Evolutionary conservation across 1,140 invertebrate species (phyloP).

Genomic region (Drosophila setifemur): DNA sequence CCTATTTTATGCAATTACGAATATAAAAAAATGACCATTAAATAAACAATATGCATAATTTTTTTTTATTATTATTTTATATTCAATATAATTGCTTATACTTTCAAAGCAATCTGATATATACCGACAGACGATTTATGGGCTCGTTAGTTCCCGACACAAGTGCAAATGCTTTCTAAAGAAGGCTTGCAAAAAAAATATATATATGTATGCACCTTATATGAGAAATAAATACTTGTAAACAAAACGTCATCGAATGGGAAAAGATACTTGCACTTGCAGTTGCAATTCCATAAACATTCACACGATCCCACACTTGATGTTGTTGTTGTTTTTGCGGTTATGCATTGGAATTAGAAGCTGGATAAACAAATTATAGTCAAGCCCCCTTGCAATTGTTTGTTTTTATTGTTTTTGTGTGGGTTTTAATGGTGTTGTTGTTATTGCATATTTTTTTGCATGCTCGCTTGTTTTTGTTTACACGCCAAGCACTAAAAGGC

Average conservation of each 20-base stretch:
- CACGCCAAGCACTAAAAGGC: slow-evolving; percentile 10
- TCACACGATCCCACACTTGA: slow-evolving; percentile 1
- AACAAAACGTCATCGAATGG: slow-evolving; percentile 68
- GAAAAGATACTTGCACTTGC: slow-evolving; percentile 11
- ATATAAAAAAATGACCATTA: too few relatives aligned
- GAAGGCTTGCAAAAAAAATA: background rate
- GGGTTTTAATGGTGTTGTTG: slow-evolving; percentile 21
- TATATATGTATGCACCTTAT: too few relatives aligned
- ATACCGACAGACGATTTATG: background rate
- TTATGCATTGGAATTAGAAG: slow-evolving; percentile 53
- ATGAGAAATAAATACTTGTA: slow-evolving; percentile 29
- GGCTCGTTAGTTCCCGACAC: background rate
- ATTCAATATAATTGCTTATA: too few relatives aligned
- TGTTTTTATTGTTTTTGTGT: slow-evolving; percentile 3
- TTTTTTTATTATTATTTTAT: too few relatives aligned
- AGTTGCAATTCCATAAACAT: background rate
- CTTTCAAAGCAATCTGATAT: too few relatives aligned
- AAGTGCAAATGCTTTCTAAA: slow-evolving; percentile 32
- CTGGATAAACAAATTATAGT: slow-evolving; percentile 68
- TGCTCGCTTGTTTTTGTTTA: slow-evolving; percentile 26
- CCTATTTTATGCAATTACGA: too few relatives aligned
- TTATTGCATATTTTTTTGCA: slow-evolving; percentile 32
- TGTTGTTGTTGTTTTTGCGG: slow-evolving; percentile 28
- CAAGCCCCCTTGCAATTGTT: slow-evolving; percentile 48
- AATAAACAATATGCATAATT: too few relatives aligned